Base-by-base conservation (phyloP, 2,113 vertebrate species). In the Calyptomena viridis region DNA sequence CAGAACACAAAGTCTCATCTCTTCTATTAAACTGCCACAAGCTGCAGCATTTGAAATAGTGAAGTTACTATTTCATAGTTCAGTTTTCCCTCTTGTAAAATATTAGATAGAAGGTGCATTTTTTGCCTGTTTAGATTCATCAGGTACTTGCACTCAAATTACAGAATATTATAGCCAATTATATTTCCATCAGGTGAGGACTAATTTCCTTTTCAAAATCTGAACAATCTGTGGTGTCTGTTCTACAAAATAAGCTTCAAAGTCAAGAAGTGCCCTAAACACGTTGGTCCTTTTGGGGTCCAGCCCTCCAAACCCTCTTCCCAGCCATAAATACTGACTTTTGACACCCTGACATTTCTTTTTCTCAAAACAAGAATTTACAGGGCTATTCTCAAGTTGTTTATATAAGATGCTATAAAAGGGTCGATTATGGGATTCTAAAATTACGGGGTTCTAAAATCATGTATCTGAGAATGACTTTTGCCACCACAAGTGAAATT, bases 1-100 rank as follows among this genome's bases (percentile, higher is more conserved):
- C 85, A 62, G 90, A 93, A 95, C 81, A 92, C 74, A 93, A 77
- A 88, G 85, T 47, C 82, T 80, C 90, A 91, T 93, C 84, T 94
- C 87, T 80, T 67, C 62, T 68, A 58, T 79, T 91, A 64, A 90
- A 83, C 27, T 91, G 84, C 87, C 58, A 91, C 31, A 52, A 63
- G 69, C 66, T 62, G 42, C 55, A 69, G 62, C 23, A 42, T 69
- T 89, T 85, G 75, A 90, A 88, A 73, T 12, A 88, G 27, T 63
- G 46, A 12, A 35, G 23, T 37, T 64, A 25, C 47, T 74, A n/a
- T 42, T 96, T 83, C 33, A 37, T 88, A 84, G 83, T 93, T 91
- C 52, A 80, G 42, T 59, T 91, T 90, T 35, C 27, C 15, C 6
- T 18, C 42, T 60, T 62, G 25, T 37, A 37, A 88, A 77, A 25